Evolutionary conservation across 2,113 vertebrate species (phyloP).

Genomic region (Spea multiplicata): DNA sequence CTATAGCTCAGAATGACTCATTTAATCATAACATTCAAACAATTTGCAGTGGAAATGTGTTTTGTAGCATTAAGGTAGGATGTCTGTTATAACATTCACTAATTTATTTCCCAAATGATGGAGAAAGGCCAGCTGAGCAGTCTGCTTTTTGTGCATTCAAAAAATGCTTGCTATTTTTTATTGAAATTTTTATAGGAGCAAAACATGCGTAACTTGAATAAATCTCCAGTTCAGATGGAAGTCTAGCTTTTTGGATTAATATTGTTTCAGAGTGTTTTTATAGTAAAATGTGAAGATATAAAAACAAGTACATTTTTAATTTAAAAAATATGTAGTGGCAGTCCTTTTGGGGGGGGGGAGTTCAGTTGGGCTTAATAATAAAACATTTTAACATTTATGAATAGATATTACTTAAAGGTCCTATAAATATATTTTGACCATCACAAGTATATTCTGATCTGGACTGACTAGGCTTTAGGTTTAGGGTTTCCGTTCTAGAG

Average conservation of each 20-base stretch:
- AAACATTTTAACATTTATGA: too few relatives aligned
- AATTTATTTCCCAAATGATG: slow-evolving; percentile 44
- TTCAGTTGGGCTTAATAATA: not conserved
- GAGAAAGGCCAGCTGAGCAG: slow-evolving; percentile 33
- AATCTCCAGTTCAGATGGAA: slow-evolving; percentile 39
- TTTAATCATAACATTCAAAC: slow-evolving; percentile 46
- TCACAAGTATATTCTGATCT: too few relatives aligned
- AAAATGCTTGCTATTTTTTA: slow-evolving; percentile 49
- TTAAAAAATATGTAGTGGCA: too few relatives aligned
- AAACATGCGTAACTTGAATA: slow-evolving; percentile 45
- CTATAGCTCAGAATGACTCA: slow-evolving; percentile 38
- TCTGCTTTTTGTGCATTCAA: slow-evolving; percentile 42
- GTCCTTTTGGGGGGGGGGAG: too few relatives aligned
- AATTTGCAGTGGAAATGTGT: slow-evolving; percentile 46
- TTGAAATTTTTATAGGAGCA: slow-evolving; percentile 48
- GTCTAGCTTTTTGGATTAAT: slow-evolving; percentile 34
- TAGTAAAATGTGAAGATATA: slow-evolving; percentile 24
- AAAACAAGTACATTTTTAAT: not conserved
- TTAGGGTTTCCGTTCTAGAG: too few relatives aligned
- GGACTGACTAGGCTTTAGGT: too few relatives aligned
- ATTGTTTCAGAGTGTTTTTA: slow-evolving; percentile 35
- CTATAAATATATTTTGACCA: too few relatives aligned
- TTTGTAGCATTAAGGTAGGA: slow-evolving; percentile 42
- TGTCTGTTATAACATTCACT: slow-evolving; percentile 43
- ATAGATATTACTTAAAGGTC: too few relatives aligned